A percentile compares a stretch with the other conserved stretches of the same genome.
These are phyloP conservation scores for Lepidocyrtoides sp. DNA, from an alignment of 2,888 invertebrate species.

Conservation along the genomic window DNA sequence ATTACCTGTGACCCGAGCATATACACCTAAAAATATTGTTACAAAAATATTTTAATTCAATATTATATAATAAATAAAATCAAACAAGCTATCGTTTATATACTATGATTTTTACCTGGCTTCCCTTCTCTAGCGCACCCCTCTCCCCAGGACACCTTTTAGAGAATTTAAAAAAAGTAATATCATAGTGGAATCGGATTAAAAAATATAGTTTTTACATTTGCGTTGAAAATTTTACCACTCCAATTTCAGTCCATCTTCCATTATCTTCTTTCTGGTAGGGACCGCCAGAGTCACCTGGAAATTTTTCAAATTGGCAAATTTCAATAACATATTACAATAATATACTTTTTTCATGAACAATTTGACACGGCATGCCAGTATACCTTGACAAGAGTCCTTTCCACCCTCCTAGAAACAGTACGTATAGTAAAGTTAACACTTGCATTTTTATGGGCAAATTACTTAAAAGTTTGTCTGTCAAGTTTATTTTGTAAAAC, in stretches of 20 bases:
- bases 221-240: constrained; percentile 24
- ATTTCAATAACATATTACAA: no score
- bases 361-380: neutral
- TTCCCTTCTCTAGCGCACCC: constrained; percentile 82
- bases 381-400: constrained; percentile 81
- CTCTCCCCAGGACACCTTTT: constrained; percentile 78
- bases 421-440: no score
- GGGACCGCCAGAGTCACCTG: constrained; percentile 84
- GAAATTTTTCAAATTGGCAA: no score
- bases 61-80: no score
- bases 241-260: constrained; percentile 81
- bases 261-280: constrained; percentile 70
- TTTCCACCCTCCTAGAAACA: constrained; percentile 82
- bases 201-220: neutral
- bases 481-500: no score
- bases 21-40: no score
- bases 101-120: constrained; percentile 82
- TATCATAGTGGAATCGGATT: neutral
- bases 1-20: constrained; percentile 80
- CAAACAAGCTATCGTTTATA: neutral
- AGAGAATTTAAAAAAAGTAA: neutral
- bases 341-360: no score
- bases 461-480: no score
- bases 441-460: no score
- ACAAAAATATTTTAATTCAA: no score